Conservation (phyloP, 2,888 invertebrate species). For the Kuschelorhynchus macadamiae region DNA sequence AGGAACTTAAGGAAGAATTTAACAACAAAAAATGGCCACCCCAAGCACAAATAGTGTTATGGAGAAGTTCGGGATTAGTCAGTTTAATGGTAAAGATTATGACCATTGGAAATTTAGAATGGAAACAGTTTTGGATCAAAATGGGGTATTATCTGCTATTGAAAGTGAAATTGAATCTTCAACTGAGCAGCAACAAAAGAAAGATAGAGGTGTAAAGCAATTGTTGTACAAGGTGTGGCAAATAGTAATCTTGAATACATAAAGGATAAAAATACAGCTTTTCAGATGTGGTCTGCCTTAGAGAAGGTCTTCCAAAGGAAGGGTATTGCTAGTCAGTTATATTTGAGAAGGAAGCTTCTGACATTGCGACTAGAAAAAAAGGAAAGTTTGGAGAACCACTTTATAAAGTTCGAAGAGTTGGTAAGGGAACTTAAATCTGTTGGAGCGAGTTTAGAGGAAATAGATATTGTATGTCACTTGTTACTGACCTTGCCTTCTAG, state of each 20-base stretch:
- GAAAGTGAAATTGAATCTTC: too few species aligned
- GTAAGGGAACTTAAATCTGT: constrained; percentile 51
- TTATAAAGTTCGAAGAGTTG: constrained; percentile 13
- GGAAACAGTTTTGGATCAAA: neutral
- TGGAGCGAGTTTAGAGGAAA: constrained; percentile 1
- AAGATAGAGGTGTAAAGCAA: constrained; percentile 4
- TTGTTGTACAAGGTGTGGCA: constrained; percentile 18
- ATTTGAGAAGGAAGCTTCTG: constrained; percentile 51
- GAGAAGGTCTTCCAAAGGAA: constrained; percentile 53
- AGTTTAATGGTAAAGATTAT: constrained; percentile 3
- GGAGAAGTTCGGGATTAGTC: constrained; percentile 12
- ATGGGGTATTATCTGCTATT: neutral
- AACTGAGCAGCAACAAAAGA: too few species aligned
- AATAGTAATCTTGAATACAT: constrained; percentile 23
- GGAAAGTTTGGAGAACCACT: constrained; percentile 16
- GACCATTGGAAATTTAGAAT: neutral
- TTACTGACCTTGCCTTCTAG: neutral
- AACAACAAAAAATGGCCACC: constrained; percentile 14
- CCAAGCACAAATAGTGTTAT: neutral
- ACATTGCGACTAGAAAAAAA: constrained; percentile 48
- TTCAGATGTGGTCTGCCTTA: constrained; percentile 55
- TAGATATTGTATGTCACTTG: neutral
- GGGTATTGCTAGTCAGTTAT: constrained; percentile 54
- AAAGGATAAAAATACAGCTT: constrained; percentile 53
- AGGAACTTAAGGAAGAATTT: too few species aligned